Evolutionary conservation across 2,797 vertebrate species (phyloP), one percentile per base, ranked within the genome.

Genomic region (Sebastes hubbsi): DNA sequence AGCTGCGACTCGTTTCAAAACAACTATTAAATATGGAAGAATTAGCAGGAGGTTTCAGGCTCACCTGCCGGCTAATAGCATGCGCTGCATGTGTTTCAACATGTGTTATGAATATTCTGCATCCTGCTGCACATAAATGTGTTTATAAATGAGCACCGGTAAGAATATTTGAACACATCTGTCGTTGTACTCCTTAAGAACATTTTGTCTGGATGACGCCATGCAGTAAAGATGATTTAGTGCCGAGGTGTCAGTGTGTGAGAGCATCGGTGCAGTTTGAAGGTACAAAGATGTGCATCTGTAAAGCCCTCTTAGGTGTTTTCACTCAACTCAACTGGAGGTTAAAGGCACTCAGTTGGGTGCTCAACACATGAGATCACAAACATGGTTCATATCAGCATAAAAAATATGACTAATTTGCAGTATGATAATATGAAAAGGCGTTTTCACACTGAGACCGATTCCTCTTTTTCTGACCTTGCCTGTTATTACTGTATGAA

Each of bases 171-270:
- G 34, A 78, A 81, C 83, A 84, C 80, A 79, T 89, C 73, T 89
- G 88, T 30, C 12, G 3, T 30, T 61, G 64, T 25, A n/a, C 32
- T 75, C 10, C 69, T 38, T 2, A 5, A 72, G 72, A 85, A 78
- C 70, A 86, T 88, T 82, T 78, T 80, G 73, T 75, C 60, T 59
- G n/a, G 63, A 75, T 86, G 82, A 88, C 22, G 60, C 6, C 67
- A 82, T 24, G 71, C 63, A 66, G 72, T 73, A 36, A 72, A 84
- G 68, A 77, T 69, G 64, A 86, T 89, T 84, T 77, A 74, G 8
- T 62, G 75, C 42, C 1, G 59, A 64, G 59, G 71, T 66, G 58
- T 89, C 3, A 25, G 59, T 36, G 65, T 69, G 61, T 52, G 62
- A 72, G 25, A 63, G 38, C 6, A 14, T 54, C n/a, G 14, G 29